phyloP scores from a whole-genome alignment of 2,113 vertebrate genomes.

The Bos indicus region DNA sequence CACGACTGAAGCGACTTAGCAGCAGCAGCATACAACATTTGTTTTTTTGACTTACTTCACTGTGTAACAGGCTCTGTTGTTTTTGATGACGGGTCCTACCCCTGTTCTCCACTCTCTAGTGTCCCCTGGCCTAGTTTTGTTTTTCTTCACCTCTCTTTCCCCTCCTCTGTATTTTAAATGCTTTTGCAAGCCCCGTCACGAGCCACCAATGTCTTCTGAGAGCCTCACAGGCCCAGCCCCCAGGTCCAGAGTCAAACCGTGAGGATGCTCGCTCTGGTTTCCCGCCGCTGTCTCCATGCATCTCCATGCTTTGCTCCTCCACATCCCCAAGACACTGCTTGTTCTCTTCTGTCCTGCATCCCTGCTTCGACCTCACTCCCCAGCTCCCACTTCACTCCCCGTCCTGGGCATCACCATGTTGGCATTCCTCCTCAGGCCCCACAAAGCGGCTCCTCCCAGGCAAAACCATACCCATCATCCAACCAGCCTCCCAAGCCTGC shows the following conservation, averaged over 20 bases:
- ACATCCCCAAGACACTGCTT: neutral
- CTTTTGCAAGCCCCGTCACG: neutral
- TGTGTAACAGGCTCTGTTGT: neutral
- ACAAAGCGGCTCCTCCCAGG: neutral
- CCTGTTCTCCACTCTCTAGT: neutral
- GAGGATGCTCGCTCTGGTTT: neutral
- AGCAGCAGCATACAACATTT: neutral
- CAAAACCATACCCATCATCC: neutral
- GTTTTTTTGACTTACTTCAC: neutral
- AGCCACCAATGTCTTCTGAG: neutral
- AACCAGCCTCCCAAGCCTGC: neutral
- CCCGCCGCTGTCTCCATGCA: rapidly evolving
- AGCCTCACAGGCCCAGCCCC: neutral
- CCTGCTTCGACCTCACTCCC: neutral
- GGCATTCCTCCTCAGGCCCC: neutral
- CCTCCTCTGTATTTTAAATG: neutral
- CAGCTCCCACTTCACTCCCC: neutral
- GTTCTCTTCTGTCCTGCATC: neutral
- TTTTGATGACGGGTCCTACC: neutral
- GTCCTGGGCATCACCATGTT: too few species aligned
- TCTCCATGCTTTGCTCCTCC: neutral
- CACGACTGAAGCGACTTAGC: too few species aligned
- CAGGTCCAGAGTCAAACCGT: neutral
- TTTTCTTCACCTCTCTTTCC: neutral
- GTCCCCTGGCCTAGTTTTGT: neutral